phyloP scores from a whole-genome alignment of 1,140 invertebrate species.

The Drosophila gunungcola region DNA sequence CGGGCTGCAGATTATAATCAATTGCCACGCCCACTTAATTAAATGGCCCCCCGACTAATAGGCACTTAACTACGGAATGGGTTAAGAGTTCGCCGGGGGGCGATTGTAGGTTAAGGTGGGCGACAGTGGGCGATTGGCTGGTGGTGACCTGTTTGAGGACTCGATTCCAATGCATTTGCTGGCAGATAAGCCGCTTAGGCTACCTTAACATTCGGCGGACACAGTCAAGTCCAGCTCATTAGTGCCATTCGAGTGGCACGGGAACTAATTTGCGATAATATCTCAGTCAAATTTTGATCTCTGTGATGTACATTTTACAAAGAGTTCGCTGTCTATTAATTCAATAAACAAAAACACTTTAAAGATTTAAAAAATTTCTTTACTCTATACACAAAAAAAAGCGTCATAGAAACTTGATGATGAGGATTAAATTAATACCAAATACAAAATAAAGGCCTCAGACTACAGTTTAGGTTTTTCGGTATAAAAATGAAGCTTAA shows the following conservation, averaged over 20 bases:
- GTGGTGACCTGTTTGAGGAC: constrained; percentile 38
- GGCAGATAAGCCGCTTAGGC: constrained; percentile 50
- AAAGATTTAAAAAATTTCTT: too few species aligned
- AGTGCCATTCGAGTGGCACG: neutral
- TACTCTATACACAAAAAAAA: too few species aligned
- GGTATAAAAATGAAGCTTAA: too few species aligned
- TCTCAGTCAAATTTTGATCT: neutral
- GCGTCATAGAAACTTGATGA: too few species aligned
- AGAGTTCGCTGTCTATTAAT: neutral
- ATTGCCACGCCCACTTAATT: constrained; percentile 73
- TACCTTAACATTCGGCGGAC: constrained; percentile 8
- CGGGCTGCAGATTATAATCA: constrained; percentile 61
- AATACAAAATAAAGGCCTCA: too few species aligned
- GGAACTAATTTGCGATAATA: neutral
- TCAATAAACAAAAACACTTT: neutral
- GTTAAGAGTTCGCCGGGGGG: neutral
- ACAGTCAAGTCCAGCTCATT: constrained; percentile 10
- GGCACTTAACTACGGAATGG: constrained; percentile 43
- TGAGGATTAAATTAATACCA: too few species aligned
- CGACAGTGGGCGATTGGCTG: neutral
- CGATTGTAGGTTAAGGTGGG: neutral
- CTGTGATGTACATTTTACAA: neutral
- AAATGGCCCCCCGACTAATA: constrained; percentile 46
- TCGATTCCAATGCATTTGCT: constrained; percentile 49
- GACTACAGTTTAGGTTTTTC: too few species aligned